These are phyloP conservation scores for Amyelois transitella DNA, from an alignment of 1,140 invertebrate species.

Conservation along the genomic window DNA sequence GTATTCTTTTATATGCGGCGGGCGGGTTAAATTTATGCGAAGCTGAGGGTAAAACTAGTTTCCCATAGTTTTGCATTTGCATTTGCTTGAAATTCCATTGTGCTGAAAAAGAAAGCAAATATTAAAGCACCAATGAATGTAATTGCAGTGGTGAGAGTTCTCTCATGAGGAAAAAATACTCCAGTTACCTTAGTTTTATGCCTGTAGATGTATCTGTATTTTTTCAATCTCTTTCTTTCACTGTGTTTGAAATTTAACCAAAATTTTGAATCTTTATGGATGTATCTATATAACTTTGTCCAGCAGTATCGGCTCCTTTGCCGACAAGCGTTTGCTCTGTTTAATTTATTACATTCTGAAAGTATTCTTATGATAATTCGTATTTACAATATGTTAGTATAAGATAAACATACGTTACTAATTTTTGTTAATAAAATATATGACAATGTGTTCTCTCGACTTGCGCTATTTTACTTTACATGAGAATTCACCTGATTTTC, in stretches of 20 bases:
- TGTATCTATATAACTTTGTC: constrained; percentile 26
- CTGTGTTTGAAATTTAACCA: constrained; percentile 31
- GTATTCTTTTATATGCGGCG: too few species aligned
- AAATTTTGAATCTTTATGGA: constrained; percentile 28
- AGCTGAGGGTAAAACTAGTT: not conserved
- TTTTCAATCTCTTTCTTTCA: constrained; percentile 23
- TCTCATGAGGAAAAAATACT: constrained; percentile 7
- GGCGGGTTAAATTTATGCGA: too few species aligned
- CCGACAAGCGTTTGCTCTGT: not conserved
- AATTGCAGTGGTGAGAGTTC: too few species aligned
- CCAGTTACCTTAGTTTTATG: constrained; percentile 19
- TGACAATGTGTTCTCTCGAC: not conserved
- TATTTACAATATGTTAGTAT: too few species aligned
- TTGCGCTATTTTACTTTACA: not conserved
- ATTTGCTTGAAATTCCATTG: not conserved
- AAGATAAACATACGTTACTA: not conserved
- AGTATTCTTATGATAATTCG: not conserved
- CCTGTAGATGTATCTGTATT: constrained; percentile 19
- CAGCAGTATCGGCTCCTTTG: constrained; percentile 10
- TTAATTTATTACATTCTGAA: not conserved
- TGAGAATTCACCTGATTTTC: constrained; percentile 26
- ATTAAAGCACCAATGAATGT: not conserved
- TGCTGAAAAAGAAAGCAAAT: not conserved
- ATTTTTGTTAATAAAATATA: not conserved
- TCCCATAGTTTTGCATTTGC: not conserved